These are phyloP conservation scores for Phocides pigmalion DNA, from an alignment of 1,140 invertebrate species.

Conservation along the genomic window DNA sequence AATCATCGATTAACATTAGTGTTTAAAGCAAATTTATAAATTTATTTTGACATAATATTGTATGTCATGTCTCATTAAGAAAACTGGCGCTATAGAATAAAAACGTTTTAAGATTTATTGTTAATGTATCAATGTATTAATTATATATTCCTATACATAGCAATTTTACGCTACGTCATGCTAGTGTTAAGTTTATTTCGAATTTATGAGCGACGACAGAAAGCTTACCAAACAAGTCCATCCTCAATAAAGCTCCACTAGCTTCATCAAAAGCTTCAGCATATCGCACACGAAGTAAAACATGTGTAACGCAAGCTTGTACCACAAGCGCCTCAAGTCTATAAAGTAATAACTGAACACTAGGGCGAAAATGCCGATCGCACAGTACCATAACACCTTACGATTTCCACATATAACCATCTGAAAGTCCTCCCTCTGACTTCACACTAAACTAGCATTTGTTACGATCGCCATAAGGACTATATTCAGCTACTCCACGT, in stretches of 20 bases:
- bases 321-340: constrained; percentile 68
- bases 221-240: constrained; percentile 39
- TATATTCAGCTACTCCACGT: background rate
- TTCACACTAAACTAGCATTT: constrained; percentile 20
- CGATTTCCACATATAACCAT: constrained; percentile 73
- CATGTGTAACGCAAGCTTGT: constrained; percentile 64
- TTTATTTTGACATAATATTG: too few relatives aligned
- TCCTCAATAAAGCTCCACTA: constrained; percentile 70
- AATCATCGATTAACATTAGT: too few relatives aligned
- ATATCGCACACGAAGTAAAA: constrained; percentile 71
- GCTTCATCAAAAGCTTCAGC: constrained; percentile 70
- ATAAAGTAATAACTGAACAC: constrained; percentile 57
- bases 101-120: too few relatives aligned
- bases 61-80: too few relatives aligned
- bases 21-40: too few relatives aligned
- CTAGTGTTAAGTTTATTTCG: too few relatives aligned
- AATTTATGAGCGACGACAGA: background rate
- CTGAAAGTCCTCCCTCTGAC: constrained; percentile 48
- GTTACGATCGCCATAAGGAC: constrained; percentile 5
- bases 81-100: too few relatives aligned
- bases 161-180: too few relatives aligned
- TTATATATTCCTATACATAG: too few relatives aligned
- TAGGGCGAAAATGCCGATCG: constrained; percentile 45
- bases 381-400: constrained; percentile 60
- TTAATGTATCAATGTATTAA: too few relatives aligned